Conservation (phyloP, 2,888 invertebrate genomes). For the Koerneria pararmatus region DNA sequence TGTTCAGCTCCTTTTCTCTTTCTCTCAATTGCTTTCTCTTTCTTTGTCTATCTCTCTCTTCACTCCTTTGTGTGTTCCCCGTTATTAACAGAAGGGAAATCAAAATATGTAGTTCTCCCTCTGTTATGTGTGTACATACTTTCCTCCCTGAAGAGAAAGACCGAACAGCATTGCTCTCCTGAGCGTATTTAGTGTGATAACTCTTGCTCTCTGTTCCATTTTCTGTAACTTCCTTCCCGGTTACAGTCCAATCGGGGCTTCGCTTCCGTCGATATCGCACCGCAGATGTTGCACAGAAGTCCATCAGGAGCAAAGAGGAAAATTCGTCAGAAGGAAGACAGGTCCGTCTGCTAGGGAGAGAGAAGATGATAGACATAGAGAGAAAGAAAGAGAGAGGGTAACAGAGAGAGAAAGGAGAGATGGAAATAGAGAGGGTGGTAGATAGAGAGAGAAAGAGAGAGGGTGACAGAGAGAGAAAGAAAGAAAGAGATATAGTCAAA, state of each 20-base stretch:
- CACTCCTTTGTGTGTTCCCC: constrained; percentile 3
- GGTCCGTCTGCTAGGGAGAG: constrained; percentile 1
- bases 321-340: constrained; percentile 38
- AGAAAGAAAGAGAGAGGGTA: no score
- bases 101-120: not conserved
- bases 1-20: no score
- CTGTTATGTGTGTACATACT: not conserved
- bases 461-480: constrained; percentile 1
- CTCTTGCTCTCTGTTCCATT: not conserved
- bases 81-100: constrained; percentile 7
- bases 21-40: not conserved
- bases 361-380: no score
- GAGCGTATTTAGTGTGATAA: not conserved
- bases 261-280: constrained; percentile 22
- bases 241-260: constrained; percentile 11
- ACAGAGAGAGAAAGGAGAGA: not conserved
- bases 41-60: constrained; percentile 14
- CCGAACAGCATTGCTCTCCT: not conserved
- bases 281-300: constrained; percentile 45
- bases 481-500: not conserved
- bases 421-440: not conserved
- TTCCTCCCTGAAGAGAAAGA: not conserved
- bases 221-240: not conserved
- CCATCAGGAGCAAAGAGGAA: constrained; percentile 50
- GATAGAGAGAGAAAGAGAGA: no score